phyloP scores from a whole-genome alignment of 2,797 vertebrate species.

The Esox lucius region DNA sequence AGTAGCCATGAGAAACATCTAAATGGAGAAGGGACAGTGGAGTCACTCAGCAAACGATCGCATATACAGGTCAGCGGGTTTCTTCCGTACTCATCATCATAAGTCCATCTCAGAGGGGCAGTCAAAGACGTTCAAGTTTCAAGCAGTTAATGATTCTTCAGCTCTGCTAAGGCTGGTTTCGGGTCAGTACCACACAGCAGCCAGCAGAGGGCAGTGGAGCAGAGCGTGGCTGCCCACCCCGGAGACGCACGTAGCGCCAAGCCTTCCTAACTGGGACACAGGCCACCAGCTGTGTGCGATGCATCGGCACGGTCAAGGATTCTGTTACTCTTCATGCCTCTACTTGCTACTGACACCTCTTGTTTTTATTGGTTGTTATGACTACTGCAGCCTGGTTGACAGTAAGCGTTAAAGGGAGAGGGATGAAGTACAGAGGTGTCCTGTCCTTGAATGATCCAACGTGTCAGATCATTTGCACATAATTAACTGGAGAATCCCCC shows the following conservation, averaged over 20 bases:
- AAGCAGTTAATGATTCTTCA: background rate
- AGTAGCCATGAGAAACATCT: constrained; percentile 47
- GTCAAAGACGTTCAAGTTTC: background rate
- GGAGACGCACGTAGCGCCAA: too few relatives aligned
- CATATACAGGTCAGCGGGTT: constrained; percentile 43
- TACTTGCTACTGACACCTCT: background rate
- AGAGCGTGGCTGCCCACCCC: background rate
- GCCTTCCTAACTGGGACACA: background rate
- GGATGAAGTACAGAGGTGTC: background rate
- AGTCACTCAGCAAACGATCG: constrained; percentile 14
- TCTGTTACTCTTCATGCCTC: constrained; percentile 9
- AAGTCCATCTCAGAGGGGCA: background rate
- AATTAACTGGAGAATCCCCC: background rate
- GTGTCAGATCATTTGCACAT: background rate
- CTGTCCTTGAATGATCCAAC: background rate
- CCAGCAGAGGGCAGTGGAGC: background rate
- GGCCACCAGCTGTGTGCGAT: background rate
- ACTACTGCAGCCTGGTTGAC: constrained; percentile 33
- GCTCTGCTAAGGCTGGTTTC: background rate
- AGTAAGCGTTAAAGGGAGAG: constrained; percentile 27
- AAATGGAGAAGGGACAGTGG: constrained; percentile 51
- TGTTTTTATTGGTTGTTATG: constrained; percentile 50
- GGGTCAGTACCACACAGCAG: background rate
- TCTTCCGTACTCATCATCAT: constrained; percentile 31
- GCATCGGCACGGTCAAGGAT: background rate